These are phyloP conservation scores for Xanthorhoe designata DNA, from an alignment of 2,888 invertebrate species.

Conservation along the genomic window DNA sequence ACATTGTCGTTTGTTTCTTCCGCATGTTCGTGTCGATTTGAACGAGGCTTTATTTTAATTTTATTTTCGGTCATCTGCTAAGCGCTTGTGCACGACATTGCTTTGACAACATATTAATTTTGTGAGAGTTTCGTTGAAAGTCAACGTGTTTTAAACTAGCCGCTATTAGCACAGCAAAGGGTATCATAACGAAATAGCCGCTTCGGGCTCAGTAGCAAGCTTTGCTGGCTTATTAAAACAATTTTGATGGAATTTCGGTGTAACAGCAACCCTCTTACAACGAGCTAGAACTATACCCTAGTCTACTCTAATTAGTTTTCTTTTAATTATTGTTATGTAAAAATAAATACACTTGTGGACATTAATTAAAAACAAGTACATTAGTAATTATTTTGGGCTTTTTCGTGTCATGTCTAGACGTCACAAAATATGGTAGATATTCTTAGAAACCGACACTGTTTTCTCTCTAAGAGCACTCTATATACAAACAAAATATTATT, in stretches of 20 bases:
- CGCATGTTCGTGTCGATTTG: not conserved
- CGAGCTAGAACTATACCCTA: not conserved
- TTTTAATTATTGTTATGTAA: not conserved
- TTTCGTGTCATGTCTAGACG: not conserved
- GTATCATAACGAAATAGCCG: constrained; percentile 62
- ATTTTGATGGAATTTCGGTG: constrained; percentile 73
- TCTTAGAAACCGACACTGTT: not conserved
- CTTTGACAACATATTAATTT: constrained; percentile 40
- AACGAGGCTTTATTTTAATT: constrained; percentile 17
- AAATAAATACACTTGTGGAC: too few relatives aligned
- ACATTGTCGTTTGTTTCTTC: not conserved
- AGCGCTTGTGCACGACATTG: constrained; percentile 31
- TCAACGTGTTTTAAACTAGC: constrained; percentile 30
- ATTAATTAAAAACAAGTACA: too few relatives aligned
- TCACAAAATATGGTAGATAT: not conserved
- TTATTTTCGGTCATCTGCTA: constrained; percentile 25
- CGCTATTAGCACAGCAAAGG: constrained; percentile 46
- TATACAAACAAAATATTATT: not conserved
- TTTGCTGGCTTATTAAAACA: constrained; percentile 71
- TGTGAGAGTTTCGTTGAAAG: constrained; percentile 31
- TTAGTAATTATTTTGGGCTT: not conserved
- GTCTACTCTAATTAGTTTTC: not conserved
- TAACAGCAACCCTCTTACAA: constrained; percentile 50
- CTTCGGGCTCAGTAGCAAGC: constrained; percentile 60
- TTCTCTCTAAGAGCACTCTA: not conserved